Evolutionary conservation across 2,888 invertebrate species (phyloP).

Genomic region (Scrobipalpa costella): DNA sequence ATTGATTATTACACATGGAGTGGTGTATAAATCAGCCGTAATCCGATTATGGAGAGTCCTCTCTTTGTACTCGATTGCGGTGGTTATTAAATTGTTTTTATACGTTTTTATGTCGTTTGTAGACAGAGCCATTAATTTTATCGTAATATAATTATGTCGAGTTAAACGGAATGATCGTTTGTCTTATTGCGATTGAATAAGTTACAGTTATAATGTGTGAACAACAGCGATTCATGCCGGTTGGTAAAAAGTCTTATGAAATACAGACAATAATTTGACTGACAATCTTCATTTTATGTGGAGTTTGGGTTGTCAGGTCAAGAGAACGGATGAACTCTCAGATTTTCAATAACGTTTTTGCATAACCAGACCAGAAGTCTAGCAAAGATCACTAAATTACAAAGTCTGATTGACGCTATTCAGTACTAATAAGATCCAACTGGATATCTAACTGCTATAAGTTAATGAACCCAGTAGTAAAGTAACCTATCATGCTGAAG

Average conservation of each 20-base stretch:
- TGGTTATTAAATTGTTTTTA: conserved; percentile 48
- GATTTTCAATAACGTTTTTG: too few species aligned
- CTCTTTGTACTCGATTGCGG: conserved; percentile 33
- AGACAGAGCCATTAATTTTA: conserved; percentile 31
- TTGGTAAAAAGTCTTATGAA: not conserved
- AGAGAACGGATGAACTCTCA: too few species aligned
- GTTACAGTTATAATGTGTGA: not conserved
- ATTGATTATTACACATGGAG: conserved; percentile 69
- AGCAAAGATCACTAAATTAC: too few species aligned
- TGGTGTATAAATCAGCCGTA: conserved; percentile 66
- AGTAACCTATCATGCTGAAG: too few species aligned
- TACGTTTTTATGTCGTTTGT: conserved; percentile 38
- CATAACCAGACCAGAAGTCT: too few species aligned
- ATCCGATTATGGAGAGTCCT: conserved; percentile 53
- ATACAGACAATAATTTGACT: too few species aligned
- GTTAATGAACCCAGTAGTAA: too few species aligned
- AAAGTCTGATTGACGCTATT: too few species aligned
- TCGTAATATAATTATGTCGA: conserved; percentile 33
- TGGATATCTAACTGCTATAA: too few species aligned
- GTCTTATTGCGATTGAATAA: conserved; percentile 16
- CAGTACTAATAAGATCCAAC: too few species aligned
- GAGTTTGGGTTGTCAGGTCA: too few species aligned
- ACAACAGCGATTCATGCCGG: not conserved
- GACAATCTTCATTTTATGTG: too few species aligned
- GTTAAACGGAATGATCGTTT: conserved; percentile 25